Evolutionary conservation across 92 coral and sea anemone species (phyloP).

Genomic region (Galaxea fascicularis): DNA sequence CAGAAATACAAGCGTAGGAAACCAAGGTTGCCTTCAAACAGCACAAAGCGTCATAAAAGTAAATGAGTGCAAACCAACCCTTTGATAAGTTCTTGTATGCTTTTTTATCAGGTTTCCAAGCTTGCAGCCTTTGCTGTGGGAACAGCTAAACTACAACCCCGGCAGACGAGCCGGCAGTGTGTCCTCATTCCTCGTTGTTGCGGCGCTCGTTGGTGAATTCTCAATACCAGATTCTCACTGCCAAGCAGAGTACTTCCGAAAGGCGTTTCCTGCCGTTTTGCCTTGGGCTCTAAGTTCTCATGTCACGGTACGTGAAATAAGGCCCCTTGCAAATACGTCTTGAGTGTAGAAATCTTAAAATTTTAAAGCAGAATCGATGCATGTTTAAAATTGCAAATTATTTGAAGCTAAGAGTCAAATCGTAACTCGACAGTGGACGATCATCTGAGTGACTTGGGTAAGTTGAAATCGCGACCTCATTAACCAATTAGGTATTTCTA

Average conservation of each 20-base stretch:
- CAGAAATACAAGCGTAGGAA: no score
- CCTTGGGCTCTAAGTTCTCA: constrained; percentile 75
- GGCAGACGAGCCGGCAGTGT: constrained; percentile 71
- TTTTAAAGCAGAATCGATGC: neutral
- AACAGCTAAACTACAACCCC: constrained; percentile 64
- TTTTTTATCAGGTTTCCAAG: constrained; percentile 57
- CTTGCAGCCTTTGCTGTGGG: constrained; percentile 75
- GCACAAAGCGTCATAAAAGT: no score
- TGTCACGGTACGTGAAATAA: constrained; percentile 29
- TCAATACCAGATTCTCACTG: constrained; percentile 58
- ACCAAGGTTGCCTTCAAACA: no score
- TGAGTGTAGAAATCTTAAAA: neutral
- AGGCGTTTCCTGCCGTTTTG: constrained; percentile 70
- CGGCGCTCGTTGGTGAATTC: constrained; percentile 69
- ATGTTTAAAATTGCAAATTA: no score
- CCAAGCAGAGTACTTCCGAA: constrained; percentile 71
- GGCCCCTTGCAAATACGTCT: neutral
- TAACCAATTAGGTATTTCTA: no score
- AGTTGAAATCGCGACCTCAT: no score
- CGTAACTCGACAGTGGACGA: no score
- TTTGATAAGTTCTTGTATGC: no score
- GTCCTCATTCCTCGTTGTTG: constrained; percentile 75
- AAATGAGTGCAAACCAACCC: no score
- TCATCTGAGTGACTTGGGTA: no score
- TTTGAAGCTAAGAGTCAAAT: no score